Percentiles rank a stretch among this genome's conserved stretches.
Evolutionary conservation across 2,113 vertebrate species (phyloP).

Genomic region (Pao palembangensis): DNA sequence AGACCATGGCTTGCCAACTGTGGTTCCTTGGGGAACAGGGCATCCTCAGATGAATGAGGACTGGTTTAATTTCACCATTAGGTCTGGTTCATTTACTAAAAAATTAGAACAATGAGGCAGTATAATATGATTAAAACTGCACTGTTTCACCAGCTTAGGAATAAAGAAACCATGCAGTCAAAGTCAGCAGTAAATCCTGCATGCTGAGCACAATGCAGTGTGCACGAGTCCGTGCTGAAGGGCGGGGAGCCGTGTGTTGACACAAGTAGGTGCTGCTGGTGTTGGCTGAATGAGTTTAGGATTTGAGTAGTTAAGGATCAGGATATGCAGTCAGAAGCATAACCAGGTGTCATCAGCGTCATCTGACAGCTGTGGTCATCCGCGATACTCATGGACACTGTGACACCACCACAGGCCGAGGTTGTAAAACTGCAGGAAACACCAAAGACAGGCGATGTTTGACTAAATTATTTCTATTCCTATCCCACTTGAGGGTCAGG

Average conservation of each 20-base stretch:
- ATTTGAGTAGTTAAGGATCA: constrained; percentile 12
- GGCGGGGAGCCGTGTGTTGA: constrained; percentile 12
- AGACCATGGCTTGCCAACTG: constrained; percentile 8
- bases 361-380: constrained; percentile 9
- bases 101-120: constrained; percentile 29
- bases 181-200: neutral
- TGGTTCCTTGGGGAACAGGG: constrained; percentile 20
- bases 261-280: constrained; percentile 28
- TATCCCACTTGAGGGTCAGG: too few relatives aligned
- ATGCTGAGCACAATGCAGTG: neutral
- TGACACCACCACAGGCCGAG: neutral
- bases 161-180: neutral
- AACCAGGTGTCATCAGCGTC: constrained; percentile 10
- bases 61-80: constrained; percentile 43
- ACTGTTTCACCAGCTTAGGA: neutral
- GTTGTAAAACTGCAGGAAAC: constrained; percentile 1
- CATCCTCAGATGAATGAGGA: constrained; percentile 21
- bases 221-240: neutral
- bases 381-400: neutral
- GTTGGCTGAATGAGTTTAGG: constrained; percentile 7
- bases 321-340: constrained; percentile 6
- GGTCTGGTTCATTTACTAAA: constrained; percentile 33
- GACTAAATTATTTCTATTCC: too few relatives aligned
- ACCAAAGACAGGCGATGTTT: too few relatives aligned
- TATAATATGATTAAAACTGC: constrained; percentile 13